phyloP scores from a whole-genome alignment of 2,888 invertebrate species.

The Cheilosia soror region DNA sequence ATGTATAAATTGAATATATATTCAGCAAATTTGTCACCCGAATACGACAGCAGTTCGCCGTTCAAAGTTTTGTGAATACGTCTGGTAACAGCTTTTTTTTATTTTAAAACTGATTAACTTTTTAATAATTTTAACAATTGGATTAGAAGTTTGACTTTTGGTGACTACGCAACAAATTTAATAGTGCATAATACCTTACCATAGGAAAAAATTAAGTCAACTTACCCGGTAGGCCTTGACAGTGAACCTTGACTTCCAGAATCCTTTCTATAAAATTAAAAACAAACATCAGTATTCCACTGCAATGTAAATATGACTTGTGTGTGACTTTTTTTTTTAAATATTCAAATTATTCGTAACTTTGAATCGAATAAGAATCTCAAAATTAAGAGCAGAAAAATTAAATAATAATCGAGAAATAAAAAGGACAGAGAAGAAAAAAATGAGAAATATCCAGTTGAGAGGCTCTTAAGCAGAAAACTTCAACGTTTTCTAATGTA shows the following conservation, averaged over 20 bases:
- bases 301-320: no score
- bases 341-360: background rate
- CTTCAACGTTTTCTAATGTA: background rate
- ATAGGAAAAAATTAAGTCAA: background rate
- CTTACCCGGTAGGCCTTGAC: slow-evolving; percentile 45
- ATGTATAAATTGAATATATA: no score
- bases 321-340: no score
- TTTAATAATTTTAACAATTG: no score
- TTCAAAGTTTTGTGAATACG: no score
- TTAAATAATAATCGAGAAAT: background rate
- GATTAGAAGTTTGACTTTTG: no score
- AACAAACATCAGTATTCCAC: slow-evolving; percentile 1
- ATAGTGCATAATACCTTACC: background rate
- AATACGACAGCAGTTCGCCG: no score
- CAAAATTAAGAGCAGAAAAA: background rate
- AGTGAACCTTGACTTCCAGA: slow-evolving; percentile 54
- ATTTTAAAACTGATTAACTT: no score
- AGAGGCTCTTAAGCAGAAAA: slow-evolving; percentile 15
- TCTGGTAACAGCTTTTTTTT: no score
- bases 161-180: no score
- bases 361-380: background rate
- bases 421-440: background rate
- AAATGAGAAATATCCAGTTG: background rate
- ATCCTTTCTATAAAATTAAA: slow-evolving; percentile 54
- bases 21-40: no score